These are phyloP conservation scores for Microdon myrmicae DNA, from an alignment of 2,888 invertebrate genomes.

Conservation along the genomic window DNA sequence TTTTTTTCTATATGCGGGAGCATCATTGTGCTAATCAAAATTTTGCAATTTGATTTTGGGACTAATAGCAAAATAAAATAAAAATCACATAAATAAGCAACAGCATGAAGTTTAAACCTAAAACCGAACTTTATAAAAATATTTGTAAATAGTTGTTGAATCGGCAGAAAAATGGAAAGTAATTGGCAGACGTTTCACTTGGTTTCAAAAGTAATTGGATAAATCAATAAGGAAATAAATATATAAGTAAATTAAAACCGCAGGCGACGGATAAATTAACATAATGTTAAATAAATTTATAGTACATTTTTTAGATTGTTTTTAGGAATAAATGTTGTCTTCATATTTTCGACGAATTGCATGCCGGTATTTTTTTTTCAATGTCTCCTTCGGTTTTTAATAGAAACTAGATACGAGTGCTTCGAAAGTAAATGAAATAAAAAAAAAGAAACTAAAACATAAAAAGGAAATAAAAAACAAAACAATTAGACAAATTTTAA, in stretches of 20 bases:
- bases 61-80: not conserved
- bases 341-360: constrained; percentile 42
- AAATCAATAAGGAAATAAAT: constrained; percentile 15
- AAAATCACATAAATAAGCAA: too few species aligned
- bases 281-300: constrained; percentile 24
- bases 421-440: constrained; percentile 27
- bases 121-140: too few species aligned
- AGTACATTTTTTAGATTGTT: constrained; percentile 37
- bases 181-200: constrained; percentile 48
- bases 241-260: constrained; percentile 8
- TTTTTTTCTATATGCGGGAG: too few species aligned
- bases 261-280: too few species aligned
- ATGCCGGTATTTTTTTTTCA: constrained; percentile 54
- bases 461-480: constrained; percentile 4
- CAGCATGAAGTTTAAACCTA: too few species aligned
- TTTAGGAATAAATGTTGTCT: constrained; percentile 31
- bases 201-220: constrained; percentile 40
- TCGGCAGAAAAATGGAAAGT: constrained; percentile 6
- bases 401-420: constrained; percentile 29
- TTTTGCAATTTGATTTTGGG: constrained; percentile 37
- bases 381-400: constrained; percentile 35
- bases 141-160: constrained; percentile 43
- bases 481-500: constrained; percentile 29
- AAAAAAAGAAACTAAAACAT: not conserved
- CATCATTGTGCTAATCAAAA: constrained; percentile 39